Evolutionary conservation across 2,888 invertebrate genomes (phyloP).

Genomic region (Tricholauxania praeusta): DNA sequence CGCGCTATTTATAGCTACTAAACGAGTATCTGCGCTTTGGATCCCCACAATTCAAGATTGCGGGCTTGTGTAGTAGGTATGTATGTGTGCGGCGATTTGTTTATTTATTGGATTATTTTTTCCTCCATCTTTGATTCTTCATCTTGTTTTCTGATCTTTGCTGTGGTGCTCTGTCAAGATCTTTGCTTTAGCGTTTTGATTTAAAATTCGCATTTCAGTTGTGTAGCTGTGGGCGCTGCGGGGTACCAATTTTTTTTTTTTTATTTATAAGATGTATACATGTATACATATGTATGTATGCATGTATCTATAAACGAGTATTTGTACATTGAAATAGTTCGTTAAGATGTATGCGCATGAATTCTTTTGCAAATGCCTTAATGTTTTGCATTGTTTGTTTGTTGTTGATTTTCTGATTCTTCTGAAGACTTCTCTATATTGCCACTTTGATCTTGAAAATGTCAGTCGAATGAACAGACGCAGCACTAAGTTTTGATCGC

Average conservation of each 20-base stretch:
- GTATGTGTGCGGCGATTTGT: conserved; percentile 15
- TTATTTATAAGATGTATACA: too few species aligned
- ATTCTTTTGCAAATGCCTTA: conserved; percentile 1
- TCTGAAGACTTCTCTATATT: conserved; percentile 33
- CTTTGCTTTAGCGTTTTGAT: conserved; percentile 10
- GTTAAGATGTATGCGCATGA: conserved; percentile 38
- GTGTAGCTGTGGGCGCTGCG: conserved; percentile 11
- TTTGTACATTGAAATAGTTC: neutral
- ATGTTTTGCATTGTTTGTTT: neutral
- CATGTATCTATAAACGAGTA: neutral
- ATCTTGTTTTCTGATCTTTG: conserved; percentile 30
- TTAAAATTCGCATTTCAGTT: neutral
- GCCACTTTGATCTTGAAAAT: conserved; percentile 45
- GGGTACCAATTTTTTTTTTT: conserved; percentile 23
- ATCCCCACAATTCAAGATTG: neutral
- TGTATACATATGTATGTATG: neutral
- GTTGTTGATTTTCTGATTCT: conserved; percentile 15
- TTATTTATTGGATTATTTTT: conserved; percentile 32
- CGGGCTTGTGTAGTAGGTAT: neutral
- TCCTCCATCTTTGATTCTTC: conserved; percentile 35
- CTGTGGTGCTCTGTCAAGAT: conserved; percentile 15
- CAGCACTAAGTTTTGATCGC: neutral
- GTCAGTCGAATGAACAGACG: conserved; percentile 19
- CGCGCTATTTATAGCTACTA: conserved; percentile 24
- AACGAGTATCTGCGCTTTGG: neutral